phyloP scores from a whole-genome alignment of 2,888 invertebrate species.

The Leptarthrus brevirostris region DNA sequence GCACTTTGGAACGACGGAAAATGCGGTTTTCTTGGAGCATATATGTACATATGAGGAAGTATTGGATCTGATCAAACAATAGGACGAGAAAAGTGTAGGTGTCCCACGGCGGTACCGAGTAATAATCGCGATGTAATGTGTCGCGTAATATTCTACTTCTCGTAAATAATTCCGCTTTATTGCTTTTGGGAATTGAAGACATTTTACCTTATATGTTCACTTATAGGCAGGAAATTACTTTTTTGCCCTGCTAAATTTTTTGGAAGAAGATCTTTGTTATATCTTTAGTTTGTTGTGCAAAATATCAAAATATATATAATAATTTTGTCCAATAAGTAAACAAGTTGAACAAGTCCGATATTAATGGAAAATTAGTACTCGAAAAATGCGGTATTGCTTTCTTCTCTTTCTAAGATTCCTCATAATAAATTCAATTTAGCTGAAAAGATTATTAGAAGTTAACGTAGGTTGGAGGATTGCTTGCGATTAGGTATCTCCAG shows the following conservation, averaged over 20 bases:
- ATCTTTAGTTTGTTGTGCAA: no score
- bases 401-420: no score
- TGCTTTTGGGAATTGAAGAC: constrained; percentile 7
- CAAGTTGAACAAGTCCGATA: no score
- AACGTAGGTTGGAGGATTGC: no score
- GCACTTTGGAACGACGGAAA: neutral
- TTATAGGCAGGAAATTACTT: constrained; percentile 30
- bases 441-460: no score
- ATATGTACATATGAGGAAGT: neutral
- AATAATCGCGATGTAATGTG: constrained; percentile 12
- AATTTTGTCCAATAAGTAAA: no score
- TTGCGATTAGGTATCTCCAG: no score
- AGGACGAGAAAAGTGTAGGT: neutral
- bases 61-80: constrained; percentile 13
- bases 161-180: constrained; percentile 32
- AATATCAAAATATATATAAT: no score
- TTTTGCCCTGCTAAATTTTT: constrained; percentile 4
- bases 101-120: neutral
- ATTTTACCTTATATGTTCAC: neutral
- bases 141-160: constrained; percentile 24
- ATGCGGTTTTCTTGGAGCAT: neutral
- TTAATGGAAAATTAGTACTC: no score
- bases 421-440: no score
- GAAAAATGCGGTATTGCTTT: no score
- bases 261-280: no score